Evolutionary conservation across 2,797 vertebrate species (phyloP).

Genomic region (Mus minutoides): DNA sequence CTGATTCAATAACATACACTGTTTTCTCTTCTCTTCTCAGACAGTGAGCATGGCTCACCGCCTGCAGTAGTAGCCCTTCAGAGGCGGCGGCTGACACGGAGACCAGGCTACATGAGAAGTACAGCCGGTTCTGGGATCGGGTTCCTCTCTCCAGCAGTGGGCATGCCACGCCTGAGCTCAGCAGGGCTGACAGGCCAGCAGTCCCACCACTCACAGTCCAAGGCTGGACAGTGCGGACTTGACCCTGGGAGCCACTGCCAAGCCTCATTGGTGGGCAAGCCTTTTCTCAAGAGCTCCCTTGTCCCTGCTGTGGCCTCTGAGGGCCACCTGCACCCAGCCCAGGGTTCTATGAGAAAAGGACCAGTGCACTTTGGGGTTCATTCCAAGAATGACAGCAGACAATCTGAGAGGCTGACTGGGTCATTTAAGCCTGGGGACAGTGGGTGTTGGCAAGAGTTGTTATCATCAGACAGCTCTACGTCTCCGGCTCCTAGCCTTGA

Average conservation of each 20-base stretch:
- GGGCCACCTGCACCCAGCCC: background rate
- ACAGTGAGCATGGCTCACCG: conserved; percentile 78
- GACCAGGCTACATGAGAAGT: conserved; percentile 91
- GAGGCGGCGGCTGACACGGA: conserved; percentile 88
- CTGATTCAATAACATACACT: background rate
- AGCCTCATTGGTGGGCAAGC: background rate
- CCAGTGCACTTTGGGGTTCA: background rate
- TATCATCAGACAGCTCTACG: background rate
- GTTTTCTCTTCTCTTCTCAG: conserved; percentile 71
- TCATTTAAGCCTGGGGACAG: background rate
- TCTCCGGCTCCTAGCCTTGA: accelerated
- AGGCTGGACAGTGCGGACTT: background rate
- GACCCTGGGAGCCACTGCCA: background rate
- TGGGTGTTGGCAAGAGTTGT: conserved; percentile 6
- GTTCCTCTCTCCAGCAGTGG: conserved; percentile 58
- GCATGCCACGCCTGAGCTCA: background rate
- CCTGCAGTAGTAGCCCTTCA: conserved; percentile 70
- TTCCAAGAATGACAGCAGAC: background rate
- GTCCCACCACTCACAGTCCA: background rate
- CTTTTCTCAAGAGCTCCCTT: background rate
- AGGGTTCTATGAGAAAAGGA: background rate
- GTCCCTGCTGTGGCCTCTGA: accelerated
- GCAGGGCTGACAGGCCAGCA: conserved; percentile 7
- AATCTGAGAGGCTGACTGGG: background rate
- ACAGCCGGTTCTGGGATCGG: conserved; percentile 80